Percentiles rank a stretch among this genome's conserved stretches.
These are phyloP conservation scores for Netelia inedita DNA, from an alignment of 2,888 invertebrate genomes.

Conservation along the genomic window DNA sequence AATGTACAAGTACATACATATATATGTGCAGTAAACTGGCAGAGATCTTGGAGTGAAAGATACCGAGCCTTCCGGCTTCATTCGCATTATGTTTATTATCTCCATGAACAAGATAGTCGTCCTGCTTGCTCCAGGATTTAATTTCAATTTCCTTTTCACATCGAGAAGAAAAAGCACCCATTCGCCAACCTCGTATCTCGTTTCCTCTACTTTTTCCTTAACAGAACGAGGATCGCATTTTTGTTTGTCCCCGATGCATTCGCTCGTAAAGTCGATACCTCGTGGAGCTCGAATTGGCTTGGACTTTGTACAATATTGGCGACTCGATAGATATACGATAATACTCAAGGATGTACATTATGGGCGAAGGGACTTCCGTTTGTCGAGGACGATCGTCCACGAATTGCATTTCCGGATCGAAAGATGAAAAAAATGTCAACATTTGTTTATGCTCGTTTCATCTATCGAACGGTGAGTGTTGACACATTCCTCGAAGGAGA, in stretches of 20 bases:
- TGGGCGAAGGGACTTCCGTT: conserved; percentile 11
- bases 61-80: not conserved
- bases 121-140: not conserved
- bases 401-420: not conserved
- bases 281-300: not conserved
- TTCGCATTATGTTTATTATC: not conserved
- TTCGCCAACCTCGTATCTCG: not conserved
- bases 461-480: too few species aligned
- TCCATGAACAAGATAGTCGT: conserved; percentile 2
- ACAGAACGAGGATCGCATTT: not conserved
- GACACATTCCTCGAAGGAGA: too few species aligned
- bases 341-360: not conserved
- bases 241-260: not conserved
- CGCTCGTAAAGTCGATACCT: not conserved
- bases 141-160: not conserved
- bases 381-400: not conserved
- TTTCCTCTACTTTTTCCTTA: not conserved
- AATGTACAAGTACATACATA: too few species aligned
- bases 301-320: not conserved
- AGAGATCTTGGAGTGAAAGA: too few species aligned
- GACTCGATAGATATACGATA: not conserved
- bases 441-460: too few species aligned
- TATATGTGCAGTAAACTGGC: too few species aligned
- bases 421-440: too few species aligned
- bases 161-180: not conserved